Base-by-base conservation (phyloP, 1,140 invertebrate genomes). In the Zaprionus gabonicus region DNA sequence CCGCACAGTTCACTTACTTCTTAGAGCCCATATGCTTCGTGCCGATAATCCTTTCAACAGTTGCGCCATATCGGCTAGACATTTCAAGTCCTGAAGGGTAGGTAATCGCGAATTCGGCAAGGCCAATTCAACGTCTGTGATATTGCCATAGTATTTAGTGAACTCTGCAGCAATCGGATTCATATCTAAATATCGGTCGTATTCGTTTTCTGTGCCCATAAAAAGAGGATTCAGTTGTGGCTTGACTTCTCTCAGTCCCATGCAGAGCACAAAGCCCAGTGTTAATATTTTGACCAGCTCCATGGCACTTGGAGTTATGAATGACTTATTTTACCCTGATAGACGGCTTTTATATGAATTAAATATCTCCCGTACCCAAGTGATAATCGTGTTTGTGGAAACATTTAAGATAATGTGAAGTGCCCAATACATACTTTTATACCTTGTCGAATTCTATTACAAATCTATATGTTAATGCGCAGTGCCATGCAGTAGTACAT, bases 221-320 rank as follows among this genome's bases (percentile, higher is more conserved):
- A n/a, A 27, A 23, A 4, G n/a, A 20, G 28, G n/a, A 2, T 20
- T 38, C 9, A 1, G 41, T 34, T 3, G 53, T 9, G 3, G n/a
- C 9, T 3, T 41, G 17, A 74, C 46, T 3, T 56, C 4, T 0
- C 17, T 28, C 27, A 81, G 36, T 3, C 44, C 65, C 15, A 51
- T 17, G 3, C 53, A 31, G 1, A 78, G 17, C 1, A 78, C 7
- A n/a, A 46, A 12, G 1, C 41, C 38, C 4, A 78, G 12, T 10
- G 49, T 7, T 38, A 63, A 15, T 20, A 63, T n/a, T 17, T 74
- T 78, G 20, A 70, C 34, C 62, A 66, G 71, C 41, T 57, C 41
- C 17, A 49, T 31, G 20, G 15, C 34, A 20, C 20, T 63, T 2
- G 10, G 10, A 25, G 55, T 68, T 34, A 15, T 55, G 17, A 44